phyloP scores from a whole-genome alignment of 2,113 vertebrate species.

The Heloderma charlesbogerti region DNA sequence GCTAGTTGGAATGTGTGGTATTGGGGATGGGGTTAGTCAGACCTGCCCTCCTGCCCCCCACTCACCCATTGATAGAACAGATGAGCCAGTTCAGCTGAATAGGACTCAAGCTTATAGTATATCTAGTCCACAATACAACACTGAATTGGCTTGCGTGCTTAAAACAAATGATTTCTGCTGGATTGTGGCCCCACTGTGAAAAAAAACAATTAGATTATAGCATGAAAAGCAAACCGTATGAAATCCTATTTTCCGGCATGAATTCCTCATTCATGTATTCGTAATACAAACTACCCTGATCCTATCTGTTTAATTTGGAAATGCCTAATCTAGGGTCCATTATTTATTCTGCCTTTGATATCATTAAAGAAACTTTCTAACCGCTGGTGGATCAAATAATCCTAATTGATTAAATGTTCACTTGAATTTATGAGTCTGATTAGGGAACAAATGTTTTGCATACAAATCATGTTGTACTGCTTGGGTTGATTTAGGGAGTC shows the following conservation, averaged over 20 bases:
- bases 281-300: conserved; percentile 26
- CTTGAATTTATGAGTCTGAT: conserved; percentile 71
- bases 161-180: not conserved
- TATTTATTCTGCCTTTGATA: conserved; percentile 66
- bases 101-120: not conserved
- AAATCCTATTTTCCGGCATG: conserved; percentile 20
- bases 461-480: conserved; percentile 63
- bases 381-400: conserved; percentile 61
- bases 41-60: no score
- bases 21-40: no score
- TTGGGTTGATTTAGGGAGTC: conserved; percentile 51
- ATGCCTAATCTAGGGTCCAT: conserved; percentile 38
- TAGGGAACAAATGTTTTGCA: conserved; percentile 62
- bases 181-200: not conserved
- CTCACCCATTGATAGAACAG: not conserved
- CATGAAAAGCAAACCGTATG: conserved; percentile 24
- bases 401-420: conserved; percentile 71
- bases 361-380: conserved; percentile 61
- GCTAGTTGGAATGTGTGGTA: no score
- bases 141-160: not conserved
- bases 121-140: not conserved
- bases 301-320: conserved; percentile 49
- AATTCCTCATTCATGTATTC: conserved; percentile 39
- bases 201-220: conserved; percentile 31
- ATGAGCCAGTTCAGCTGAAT: not conserved